Evolutionary conservation across 2,797 vertebrate species (phyloP), one percentile per base, ranked within the genome.

Genomic region (Phoeniculus purpureus): DNA sequence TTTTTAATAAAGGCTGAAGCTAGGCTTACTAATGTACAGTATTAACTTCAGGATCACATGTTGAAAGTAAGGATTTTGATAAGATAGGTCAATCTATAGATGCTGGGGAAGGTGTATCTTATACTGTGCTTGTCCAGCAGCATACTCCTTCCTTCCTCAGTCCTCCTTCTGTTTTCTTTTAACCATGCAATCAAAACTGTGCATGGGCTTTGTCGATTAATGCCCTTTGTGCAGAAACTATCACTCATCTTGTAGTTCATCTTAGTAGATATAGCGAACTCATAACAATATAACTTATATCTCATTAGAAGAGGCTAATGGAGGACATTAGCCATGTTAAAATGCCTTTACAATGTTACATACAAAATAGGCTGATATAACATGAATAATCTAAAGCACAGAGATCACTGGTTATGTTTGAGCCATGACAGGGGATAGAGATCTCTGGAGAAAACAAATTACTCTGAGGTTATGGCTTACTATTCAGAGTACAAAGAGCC

Each of bases 281-380:
- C 97, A 96, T 98, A 98, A 98, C 96, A 77, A 96, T 98, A 97
- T 98, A 98, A 98, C 98, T 97, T 98, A 97, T 98, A 98, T 98
- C 98, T 98, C 98, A 98, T 98, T 98, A 98, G 96, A 91, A 94
- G 96, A 87, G 88, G 97, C 97, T 98, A 98, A 98, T 98, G 98
- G 98, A 97, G 95, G 94, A 98, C 98, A 98, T 98, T 98, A 98
- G 97, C 98, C 94, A 74, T 96, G 95, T 94, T 96, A 80, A 95
- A 94, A 91, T 94, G 83, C 94, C 92, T 96, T 96, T 96, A 95
- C 81, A 70, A 94, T 97, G 95, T 96, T 90, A 86, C 48, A 91
- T 64, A 88, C 94, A 94, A 51, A 93, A 97, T 95, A 94, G 94
- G 94, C 90, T 97, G 95, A 87, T 96, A 94, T 66, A 86, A 95